Conservation (phyloP, 2,888 invertebrate species). For the Cataglyphis livida region DNA sequence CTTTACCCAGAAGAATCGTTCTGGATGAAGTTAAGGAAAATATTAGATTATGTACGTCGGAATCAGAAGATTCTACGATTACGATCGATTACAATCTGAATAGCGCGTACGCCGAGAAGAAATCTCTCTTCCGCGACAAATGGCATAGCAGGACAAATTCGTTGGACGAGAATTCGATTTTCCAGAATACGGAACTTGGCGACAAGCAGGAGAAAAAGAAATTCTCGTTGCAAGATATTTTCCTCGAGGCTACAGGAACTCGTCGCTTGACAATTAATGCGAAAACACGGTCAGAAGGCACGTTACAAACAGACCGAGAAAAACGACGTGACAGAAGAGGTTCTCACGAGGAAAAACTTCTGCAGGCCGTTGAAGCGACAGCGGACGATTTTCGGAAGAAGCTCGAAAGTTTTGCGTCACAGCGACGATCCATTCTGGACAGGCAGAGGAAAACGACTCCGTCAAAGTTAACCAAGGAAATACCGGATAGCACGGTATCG, state of each 20-base stretch:
- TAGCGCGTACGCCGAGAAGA: conserved; percentile 71
- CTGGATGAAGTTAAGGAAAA: conserved; percentile 71
- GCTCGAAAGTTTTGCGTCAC: conserved; percentile 71
- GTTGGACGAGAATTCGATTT: conserved; percentile 76
- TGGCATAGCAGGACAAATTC: conserved; percentile 78
- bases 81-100: conserved; percentile 78
- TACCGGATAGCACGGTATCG: conserved; percentile 18
- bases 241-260: conserved; percentile 58
- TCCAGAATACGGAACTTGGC: conserved; percentile 59
- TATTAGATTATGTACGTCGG: conserved; percentile 63
- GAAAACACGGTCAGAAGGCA: conserved; percentile 77
- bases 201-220: conserved; percentile 61
- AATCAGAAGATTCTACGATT: conserved; percentile 53
- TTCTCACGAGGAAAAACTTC: conserved; percentile 57
- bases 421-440: conserved; percentile 64
- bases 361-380: conserved; percentile 72
- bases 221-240: conserved; percentile 74
- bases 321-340: conserved; percentile 40
- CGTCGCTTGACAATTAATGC: conserved; percentile 51
- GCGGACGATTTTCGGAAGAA: conserved; percentile 75
- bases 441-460: conserved; percentile 52
- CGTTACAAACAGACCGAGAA: conserved; percentile 62
- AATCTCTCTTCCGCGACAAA: conserved; percentile 70
- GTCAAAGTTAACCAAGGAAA: conserved; percentile 24
- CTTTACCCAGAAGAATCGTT: conserved; percentile 67